Percentiles rank a stretch among this genome's conserved stretches.
Evolutionary conservation across 2,888 invertebrate genomes (phyloP).

Genomic region (Schrankia costaestrigalis): DNA sequence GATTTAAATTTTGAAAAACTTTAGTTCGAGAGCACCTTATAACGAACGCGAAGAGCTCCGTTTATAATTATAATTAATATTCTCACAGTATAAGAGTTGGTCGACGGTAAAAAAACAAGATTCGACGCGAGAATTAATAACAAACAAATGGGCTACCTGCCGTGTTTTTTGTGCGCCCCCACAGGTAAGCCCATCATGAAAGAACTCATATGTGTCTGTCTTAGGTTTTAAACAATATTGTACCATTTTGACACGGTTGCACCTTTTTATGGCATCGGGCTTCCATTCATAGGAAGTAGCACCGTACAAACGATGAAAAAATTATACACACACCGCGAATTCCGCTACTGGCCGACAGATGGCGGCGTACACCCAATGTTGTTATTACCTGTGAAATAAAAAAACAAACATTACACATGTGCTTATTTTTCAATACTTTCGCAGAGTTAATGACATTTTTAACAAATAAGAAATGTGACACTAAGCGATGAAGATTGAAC

Average conservation of each 20-base stretch:
- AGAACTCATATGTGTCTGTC: conserved; percentile 74
- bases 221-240: conserved; percentile 75
- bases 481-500: conserved; percentile 17
- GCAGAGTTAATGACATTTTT: conserved; percentile 13
- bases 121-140: conserved; percentile 80
- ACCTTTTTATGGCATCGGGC: conserved; percentile 62
- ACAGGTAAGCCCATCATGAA: conserved; percentile 74
- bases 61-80: conserved; percentile 81
- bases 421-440: conserved; percentile 15
- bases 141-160: conserved; percentile 81
- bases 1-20: conserved; percentile 74
- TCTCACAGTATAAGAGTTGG: conserved; percentile 79
- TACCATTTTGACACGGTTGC: conserved; percentile 74
- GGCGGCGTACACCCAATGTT: conserved; percentile 43
- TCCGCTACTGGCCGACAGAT: conserved; percentile 65
- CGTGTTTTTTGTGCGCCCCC: conserved; percentile 75
- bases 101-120: conserved; percentile 68
- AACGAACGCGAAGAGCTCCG: conserved; percentile 72
- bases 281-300: conserved; percentile 67
- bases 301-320: conserved; percentile 51
- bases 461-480: conserved; percentile 13
- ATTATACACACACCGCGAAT: conserved; percentile 28
- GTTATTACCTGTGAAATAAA: conserved; percentile 44
- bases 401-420: conserved; percentile 24
- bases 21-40: conserved; percentile 61